Evolutionary conservation across 2,888 invertebrate genomes (phyloP).

Genomic region (Steromphala cineraria): DNA sequence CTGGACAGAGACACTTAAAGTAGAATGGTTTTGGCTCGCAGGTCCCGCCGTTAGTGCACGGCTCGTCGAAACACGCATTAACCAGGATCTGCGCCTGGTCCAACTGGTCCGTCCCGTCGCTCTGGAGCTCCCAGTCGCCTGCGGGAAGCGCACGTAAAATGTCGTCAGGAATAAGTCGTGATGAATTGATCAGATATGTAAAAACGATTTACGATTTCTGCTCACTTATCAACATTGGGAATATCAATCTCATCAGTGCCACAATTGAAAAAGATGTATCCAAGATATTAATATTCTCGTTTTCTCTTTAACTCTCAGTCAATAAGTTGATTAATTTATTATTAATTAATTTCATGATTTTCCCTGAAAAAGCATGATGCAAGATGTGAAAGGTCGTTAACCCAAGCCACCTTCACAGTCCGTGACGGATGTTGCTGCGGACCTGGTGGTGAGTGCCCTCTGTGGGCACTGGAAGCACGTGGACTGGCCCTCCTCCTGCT

Average conservation of each 20-base stretch:
- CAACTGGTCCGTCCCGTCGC: slow-evolving; percentile 23
- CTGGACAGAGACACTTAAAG: slow-evolving; percentile 49
- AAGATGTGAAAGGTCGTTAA: background rate
- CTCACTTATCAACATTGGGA: too few species aligned
- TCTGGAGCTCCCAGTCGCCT: slow-evolving; percentile 37
- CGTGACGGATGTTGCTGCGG: slow-evolving; percentile 56
- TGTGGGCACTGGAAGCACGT: slow-evolving; percentile 76
- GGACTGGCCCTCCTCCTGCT: slow-evolving; percentile 73
- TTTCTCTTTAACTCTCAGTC: too few species aligned
- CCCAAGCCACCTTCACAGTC: slow-evolving; percentile 63
- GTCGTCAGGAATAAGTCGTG: too few species aligned
- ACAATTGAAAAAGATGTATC: too few species aligned
- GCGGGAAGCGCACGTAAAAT: background rate
- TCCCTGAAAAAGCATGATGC: too few species aligned
- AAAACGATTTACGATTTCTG: too few species aligned
- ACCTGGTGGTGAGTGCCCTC: slow-evolving; percentile 51
- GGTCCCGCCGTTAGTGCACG: slow-evolving; percentile 76
- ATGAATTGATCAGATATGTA: too few species aligned
- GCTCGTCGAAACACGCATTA: slow-evolving; percentile 77
- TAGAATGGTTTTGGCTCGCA: slow-evolving; percentile 36
- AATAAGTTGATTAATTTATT: too few species aligned
- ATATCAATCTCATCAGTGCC: too few species aligned
- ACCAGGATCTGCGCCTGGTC: slow-evolving; percentile 50
- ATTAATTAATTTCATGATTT: too few species aligned
- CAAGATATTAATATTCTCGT: too few species aligned